Conservation (phyloP, 2,797 vertebrate genomes). For the Crenichthys baileyi region DNA sequence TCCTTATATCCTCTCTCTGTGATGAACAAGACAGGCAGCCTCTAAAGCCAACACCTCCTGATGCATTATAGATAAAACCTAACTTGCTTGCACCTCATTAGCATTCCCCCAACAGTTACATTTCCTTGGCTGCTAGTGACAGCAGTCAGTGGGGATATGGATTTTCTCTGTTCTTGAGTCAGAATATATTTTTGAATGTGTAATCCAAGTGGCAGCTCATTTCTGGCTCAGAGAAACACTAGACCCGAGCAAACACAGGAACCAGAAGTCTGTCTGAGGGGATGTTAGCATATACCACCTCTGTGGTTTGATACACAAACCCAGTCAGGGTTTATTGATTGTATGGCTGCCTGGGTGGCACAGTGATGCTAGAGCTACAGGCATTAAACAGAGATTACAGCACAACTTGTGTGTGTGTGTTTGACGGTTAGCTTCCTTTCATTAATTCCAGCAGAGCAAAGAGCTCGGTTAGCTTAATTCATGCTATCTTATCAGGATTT, state of each 20-base stretch:
- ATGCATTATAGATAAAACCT: constrained; percentile 25
- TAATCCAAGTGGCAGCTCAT: constrained; percentile 61
- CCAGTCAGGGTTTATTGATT: constrained; percentile 50
- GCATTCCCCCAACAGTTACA: constrained; percentile 52
- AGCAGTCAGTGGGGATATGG: constrained; percentile 48
- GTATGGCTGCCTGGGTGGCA: constrained; percentile 21
- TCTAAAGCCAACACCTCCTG: constrained; percentile 18
- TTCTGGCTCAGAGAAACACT: constrained; percentile 37
- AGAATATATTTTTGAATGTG: constrained; percentile 55
- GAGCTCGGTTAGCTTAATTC: background rate
- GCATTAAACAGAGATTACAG: constrained; percentile 37
- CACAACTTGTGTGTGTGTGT: background rate
- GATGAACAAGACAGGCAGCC: constrained; percentile 17
- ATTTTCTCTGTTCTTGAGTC: constrained; percentile 46
- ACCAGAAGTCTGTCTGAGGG: constrained; percentile 49
- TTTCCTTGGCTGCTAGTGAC: constrained; percentile 34
- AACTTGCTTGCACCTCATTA: constrained; percentile 46
- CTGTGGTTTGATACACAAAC: constrained; percentile 26
- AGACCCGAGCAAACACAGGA: constrained; percentile 41
- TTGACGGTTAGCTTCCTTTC: constrained; percentile 4
- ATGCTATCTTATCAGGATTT: background rate
- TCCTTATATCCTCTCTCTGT: constrained; percentile 2
- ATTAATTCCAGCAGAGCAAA: constrained; percentile 5
- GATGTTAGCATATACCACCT: constrained; percentile 48
- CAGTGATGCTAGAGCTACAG: constrained; percentile 34